Conservation (phyloP, 2,113 vertebrate species). For the Cairina moschata region DNA sequence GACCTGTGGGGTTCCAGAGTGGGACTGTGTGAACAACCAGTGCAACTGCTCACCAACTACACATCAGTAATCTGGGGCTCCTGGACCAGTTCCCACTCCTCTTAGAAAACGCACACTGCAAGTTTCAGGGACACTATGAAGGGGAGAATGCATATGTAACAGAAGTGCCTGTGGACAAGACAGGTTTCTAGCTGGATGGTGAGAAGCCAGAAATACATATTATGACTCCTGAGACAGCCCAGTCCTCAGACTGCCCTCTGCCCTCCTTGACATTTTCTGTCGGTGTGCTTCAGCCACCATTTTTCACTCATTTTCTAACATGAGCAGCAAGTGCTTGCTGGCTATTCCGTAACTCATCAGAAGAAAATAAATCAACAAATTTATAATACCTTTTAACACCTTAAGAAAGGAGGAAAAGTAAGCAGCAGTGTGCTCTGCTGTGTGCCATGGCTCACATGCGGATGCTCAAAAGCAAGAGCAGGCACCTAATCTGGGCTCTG, state of each 20-base stretch:
- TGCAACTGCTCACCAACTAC: neutral
- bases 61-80: neutral
- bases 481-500: neutral
- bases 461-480: neutral
- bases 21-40: neutral
- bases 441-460: accelerated
- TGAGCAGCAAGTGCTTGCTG: neutral
- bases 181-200: neutral
- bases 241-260: neutral
- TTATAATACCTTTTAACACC: neutral
- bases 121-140: neutral
- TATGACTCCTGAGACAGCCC: neutral
- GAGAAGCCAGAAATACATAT: neutral
- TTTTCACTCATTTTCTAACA: neutral
- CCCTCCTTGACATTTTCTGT: neutral
- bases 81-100: neutral
- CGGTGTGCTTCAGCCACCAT: neutral
- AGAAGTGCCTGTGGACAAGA: neutral
- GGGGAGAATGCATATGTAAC: neutral
- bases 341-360: neutral
- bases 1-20: too few relatives aligned
- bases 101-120: neutral
- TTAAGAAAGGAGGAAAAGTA: neutral
- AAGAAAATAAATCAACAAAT: neutral
- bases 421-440: neutral